phyloP scores from a whole-genome alignment of 2,888 invertebrate species.

The Amiota minor region DNA sequence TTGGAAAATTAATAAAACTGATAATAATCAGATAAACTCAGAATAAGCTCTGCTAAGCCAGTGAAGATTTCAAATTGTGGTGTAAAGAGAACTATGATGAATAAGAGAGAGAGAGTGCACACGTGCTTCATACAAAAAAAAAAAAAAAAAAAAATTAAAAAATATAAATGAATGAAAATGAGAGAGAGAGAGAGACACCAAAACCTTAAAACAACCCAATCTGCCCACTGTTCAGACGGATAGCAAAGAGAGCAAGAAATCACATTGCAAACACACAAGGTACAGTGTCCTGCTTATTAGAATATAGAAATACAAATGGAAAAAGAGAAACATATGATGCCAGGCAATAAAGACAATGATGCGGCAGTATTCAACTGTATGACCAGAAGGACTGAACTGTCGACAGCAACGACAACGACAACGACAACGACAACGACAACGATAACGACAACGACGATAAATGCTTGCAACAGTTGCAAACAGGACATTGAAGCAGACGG shows the following conservation, averaged over 20 bases:
- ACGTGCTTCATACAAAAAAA: slow-evolving; percentile 2
- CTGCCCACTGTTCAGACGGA: slow-evolving; percentile 47
- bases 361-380: slow-evolving; percentile 57
- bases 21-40: slow-evolving; percentile 5
- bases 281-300: not conserved
- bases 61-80: not conserved
- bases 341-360: slow-evolving; percentile 42
- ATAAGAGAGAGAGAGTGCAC: not conserved
- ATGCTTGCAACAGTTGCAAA: slow-evolving; percentile 58
- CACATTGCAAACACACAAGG: not conserved
- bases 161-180: not conserved
- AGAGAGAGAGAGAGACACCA: not conserved
- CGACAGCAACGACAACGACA: slow-evolving; percentile 30
- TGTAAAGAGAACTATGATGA: not conserved
- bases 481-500: slow-evolving; percentile 41
- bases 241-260: slow-evolving; percentile 50
- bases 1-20: slow-evolving; percentile 18
- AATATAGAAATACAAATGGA: slow-evolving; percentile 6
- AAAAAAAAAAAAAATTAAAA: too few relatives aligned
- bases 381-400: slow-evolving; percentile 39
- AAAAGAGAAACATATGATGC: slow-evolving; percentile 41
- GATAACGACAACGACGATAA: not conserved
- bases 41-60: not conserved
- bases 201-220: slow-evolving; percentile 18
- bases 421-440: too few relatives aligned